Percentiles rank a stretch among this genome's conserved stretches.
phyloP scores from a whole-genome alignment of 2,797 vertebrate species.

The Zalophus californianus region DNA sequence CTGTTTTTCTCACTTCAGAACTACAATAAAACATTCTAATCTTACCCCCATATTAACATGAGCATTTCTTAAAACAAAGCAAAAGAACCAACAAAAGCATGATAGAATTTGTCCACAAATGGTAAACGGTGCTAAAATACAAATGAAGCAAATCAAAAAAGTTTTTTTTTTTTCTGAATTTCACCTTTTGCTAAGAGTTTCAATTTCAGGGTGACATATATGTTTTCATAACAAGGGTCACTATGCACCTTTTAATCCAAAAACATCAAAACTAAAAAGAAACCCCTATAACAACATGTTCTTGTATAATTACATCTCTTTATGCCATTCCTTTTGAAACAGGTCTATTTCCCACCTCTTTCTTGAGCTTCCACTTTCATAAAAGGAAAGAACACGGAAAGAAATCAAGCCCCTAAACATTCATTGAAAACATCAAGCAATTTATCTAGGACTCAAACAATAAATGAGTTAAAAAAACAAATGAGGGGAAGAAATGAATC shows the following conservation, averaged over 20 bases:
- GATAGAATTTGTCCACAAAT: not conserved
- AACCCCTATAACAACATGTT: not conserved
- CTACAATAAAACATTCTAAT: constrained; percentile 33
- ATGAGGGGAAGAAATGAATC: constrained; percentile 55
- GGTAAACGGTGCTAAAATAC: not conserved
- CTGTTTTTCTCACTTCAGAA: constrained; percentile 44
- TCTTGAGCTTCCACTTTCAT: constrained; percentile 41
- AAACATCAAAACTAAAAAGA: constrained; percentile 27
- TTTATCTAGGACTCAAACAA: not conserved
- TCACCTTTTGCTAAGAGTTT: not conserved
- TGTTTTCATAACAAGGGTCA: not conserved
- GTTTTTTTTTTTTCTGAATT: not conserved
- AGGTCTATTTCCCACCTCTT: constrained; percentile 49
- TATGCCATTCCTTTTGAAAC: constrained; percentile 26
- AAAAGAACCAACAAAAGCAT: not conserved
- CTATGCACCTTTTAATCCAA: not conserved
- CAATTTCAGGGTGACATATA: not conserved
- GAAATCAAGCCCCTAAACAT: constrained; percentile 45
- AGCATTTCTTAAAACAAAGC: constrained; percentile 37
- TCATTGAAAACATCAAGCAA: not conserved
- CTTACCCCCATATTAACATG: not conserved
- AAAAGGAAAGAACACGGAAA: constrained; percentile 54
- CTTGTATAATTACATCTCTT: not conserved
- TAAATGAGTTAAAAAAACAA: constrained; percentile 31
- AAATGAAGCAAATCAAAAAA: constrained; percentile 21